These are phyloP conservation scores for Meandrina meandrites DNA, from an alignment of 92 coral and sea anemone genomes.

Conservation along the genomic window DNA sequence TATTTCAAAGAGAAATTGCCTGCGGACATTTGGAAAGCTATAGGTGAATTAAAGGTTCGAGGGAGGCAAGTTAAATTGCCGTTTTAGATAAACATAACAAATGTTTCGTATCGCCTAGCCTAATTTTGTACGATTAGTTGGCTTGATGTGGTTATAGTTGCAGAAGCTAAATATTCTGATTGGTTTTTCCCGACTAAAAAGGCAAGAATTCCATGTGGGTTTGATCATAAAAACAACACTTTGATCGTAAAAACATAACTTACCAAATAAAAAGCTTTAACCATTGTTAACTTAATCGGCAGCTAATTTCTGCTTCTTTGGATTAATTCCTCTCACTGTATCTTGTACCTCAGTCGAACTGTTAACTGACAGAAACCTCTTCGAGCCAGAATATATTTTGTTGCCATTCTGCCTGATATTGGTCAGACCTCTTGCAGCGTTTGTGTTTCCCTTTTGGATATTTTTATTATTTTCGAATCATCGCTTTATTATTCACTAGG, in stretches of 20 bases:
- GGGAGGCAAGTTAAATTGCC: not conserved
- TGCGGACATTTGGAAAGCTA: too few relatives aligned
- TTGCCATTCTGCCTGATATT: not conserved
- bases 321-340: not conserved
- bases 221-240: too few relatives aligned
- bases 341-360: not conserved
- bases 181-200: not conserved
- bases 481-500: not conserved
- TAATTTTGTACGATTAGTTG: too few relatives aligned
- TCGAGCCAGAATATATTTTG: not conserved
- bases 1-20: too few relatives aligned
- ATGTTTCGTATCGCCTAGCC: not conserved
- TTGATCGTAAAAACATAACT: not conserved
- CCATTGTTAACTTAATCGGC: not conserved
- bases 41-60: not conserved
- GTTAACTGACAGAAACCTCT: not conserved
- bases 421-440: not conserved
- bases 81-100: not conserved
- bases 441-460: not conserved
- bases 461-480: not conserved
- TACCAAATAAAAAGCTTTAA: not conserved
- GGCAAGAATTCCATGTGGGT: not conserved
- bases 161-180: too few relatives aligned
- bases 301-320: not conserved
- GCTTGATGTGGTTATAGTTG: too few relatives aligned